phyloP scores from a whole-genome alignment of 2,797 vertebrate species.

The Lagorchestes hirsutus region DNA sequence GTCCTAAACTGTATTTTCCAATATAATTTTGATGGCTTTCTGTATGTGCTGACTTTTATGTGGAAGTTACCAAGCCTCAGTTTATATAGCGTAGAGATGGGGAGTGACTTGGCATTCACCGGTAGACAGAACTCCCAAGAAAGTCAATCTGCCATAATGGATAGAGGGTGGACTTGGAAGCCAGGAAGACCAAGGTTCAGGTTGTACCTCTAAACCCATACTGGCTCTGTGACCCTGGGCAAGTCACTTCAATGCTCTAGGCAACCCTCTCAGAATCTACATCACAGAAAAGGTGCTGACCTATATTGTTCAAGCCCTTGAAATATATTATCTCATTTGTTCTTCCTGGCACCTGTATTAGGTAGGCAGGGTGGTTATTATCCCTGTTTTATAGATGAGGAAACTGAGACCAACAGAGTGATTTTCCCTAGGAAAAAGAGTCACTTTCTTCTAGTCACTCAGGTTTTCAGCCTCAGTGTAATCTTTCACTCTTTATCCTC shows the following conservation, averaged over 20 bases:
- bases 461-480: neutral
- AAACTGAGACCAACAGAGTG: neutral
- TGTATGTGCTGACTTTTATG: neutral
- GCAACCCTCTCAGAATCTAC: neutral
- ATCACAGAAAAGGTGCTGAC: neutral
- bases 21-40: neutral
- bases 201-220: neutral
- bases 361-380: neutral
- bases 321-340: neutral
- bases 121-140: neutral
- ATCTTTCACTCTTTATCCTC: neutral
- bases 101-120: neutral
- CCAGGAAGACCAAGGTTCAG: neutral
- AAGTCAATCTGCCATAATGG: neutral
- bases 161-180: neutral
- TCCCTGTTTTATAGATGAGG: neutral
- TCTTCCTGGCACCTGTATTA: neutral
- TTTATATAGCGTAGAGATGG: neutral
- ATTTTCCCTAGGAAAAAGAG: neutral
- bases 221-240: neutral
- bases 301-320: neutral
- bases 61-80: neutral
- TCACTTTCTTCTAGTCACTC: neutral
- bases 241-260: too few relatives aligned
- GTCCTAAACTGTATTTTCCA: neutral